These are phyloP conservation scores for Xestia rhomboidea DNA, from an alignment of 2,888 invertebrate species.

Conservation along the genomic window DNA sequence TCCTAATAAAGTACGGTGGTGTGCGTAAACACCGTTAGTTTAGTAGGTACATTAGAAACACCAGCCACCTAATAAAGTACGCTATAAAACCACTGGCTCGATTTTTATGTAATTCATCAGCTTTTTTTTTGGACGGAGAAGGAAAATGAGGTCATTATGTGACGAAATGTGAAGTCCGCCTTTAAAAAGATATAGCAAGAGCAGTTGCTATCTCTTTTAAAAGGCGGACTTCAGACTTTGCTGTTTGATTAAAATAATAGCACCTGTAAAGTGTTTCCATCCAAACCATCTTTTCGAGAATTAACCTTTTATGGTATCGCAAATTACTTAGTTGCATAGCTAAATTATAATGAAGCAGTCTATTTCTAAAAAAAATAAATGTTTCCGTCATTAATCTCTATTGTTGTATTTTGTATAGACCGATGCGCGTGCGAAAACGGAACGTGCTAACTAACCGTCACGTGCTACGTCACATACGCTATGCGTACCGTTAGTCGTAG, in stretches of 20 bases:
- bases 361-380: constrained; percentile 5
- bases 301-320: constrained; percentile 12
- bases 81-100: constrained; percentile 27
- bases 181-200: too few relatives aligned
- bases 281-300: too few relatives aligned
- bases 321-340: too few relatives aligned
- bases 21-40: constrained; percentile 36
- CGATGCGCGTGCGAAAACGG: constrained; percentile 32
- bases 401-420: constrained; percentile 10
- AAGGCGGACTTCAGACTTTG: not conserved
- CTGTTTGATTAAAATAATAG: constrained; percentile 10
- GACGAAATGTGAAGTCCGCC: too few relatives aligned
- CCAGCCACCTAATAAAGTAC: constrained; percentile 31
- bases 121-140: constrained; percentile 35
- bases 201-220: constrained; percentile 10
- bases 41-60: constrained; percentile 32
- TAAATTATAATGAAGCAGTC: constrained; percentile 20
- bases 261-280: not conserved
- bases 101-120: constrained; percentile 41
- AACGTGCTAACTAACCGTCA: not conserved
- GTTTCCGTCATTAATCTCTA: constrained; percentile 6
- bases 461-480: not conserved
- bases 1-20: constrained; percentile 10
- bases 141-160: constrained; percentile 15
- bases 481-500: not conserved